Evolutionary conservation across 1,140 invertebrate genomes (phyloP).

Genomic region (Bradysia coprophila): DNA sequence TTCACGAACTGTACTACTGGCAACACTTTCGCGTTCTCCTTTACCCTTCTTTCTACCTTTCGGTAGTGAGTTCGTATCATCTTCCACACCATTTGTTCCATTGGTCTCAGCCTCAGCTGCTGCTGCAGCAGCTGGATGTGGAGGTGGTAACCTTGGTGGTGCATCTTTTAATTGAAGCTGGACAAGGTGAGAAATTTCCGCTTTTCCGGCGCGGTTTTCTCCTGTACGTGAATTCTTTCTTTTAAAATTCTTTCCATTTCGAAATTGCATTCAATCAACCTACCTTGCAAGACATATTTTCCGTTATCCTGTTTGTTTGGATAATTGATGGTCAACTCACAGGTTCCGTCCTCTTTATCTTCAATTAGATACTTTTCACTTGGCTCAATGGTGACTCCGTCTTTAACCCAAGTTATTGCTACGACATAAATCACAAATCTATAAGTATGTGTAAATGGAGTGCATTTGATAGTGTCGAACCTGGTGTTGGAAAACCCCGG

Average conservation of each 20-base stretch:
- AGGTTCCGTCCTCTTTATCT: constrained; percentile 43
- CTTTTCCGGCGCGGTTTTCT: constrained; percentile 21
- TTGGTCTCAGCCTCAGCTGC: constrained; percentile 10
- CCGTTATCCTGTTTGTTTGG: constrained; percentile 45
- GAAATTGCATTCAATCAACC: no score
- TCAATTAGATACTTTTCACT: constrained; percentile 30
- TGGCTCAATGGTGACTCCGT: constrained; percentile 35
- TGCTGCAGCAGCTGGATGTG: constrained; percentile 6
- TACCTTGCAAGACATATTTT: constrained; percentile 55
- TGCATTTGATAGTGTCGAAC: no score
- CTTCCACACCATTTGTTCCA: constrained; percentile 5
- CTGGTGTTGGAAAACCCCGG: constrained; percentile 44
- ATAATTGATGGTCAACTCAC: constrained; percentile 42
- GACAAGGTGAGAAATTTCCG: constrained; percentile 19
- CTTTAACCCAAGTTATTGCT: constrained; percentile 59
- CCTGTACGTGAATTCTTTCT: constrained; percentile 60
- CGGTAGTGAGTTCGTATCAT: constrained; percentile 6
- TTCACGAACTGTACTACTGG: constrained; percentile 11
- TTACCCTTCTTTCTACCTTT: constrained; percentile 10
- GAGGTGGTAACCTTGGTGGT: constrained; percentile 7
- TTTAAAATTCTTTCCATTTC: background rate
- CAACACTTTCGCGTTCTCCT: constrained; percentile 3
- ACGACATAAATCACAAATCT: no score
- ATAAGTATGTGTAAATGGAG: no score
- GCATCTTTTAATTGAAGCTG: constrained; percentile 12